Base-by-base conservation (phyloP, 1,140 invertebrate species). In the Saccostrea cuccullata region DNA sequence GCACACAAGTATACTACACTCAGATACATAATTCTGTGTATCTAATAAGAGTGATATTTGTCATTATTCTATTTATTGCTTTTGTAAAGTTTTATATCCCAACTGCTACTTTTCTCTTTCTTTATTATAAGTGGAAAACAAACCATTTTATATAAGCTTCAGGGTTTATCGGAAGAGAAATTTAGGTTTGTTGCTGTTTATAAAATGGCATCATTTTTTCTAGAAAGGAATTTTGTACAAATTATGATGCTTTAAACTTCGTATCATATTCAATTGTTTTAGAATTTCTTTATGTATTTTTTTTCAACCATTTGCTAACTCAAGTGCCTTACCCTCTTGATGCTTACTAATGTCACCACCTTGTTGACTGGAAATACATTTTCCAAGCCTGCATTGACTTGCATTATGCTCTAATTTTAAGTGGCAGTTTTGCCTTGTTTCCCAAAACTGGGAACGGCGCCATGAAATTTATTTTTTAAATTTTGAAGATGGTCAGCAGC, bases 261-360 rank as follows among this genome's bases (percentile, higher is more conserved):
- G 67, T 70, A n/a, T 70, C 67, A 30, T 70, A 70, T 23, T 70
- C 67, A 26, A 26, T 30, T 12, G 67, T 70, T 70, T n/a, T 70
- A 12, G 67, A 26, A 5, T 70, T 23, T 30, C 67, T 30, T 70
- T 23, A 30, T 70, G 67, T 8, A 70, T 70, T 70, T 70, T 70
- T 70, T n/a, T 47, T 9, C 23, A 17, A 26, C 30, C 67, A 70
- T 70, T n/a, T 4, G 67, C 23, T 4, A 3, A 70, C n/a, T 30
- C 20, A 6, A 70, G 20, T 12, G 23, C 23, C n/a, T 15, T 64
- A 20, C 15, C n/a, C 60, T 64, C 60, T 23, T 64, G 60, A 64
- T 70, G 23, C 11, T 26, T 70, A 30, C n/a, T 70, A 12, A 30
- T 70, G 11, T 70, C 67, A n/a, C 67, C 67, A 26, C 23, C 23